Percentiles rank a stretch among this genome's conserved stretches.
These are phyloP conservation scores for Manis crassicaudata DNA, from an alignment of 2,797 vertebrate genomes.

Conservation along the genomic window DNA sequence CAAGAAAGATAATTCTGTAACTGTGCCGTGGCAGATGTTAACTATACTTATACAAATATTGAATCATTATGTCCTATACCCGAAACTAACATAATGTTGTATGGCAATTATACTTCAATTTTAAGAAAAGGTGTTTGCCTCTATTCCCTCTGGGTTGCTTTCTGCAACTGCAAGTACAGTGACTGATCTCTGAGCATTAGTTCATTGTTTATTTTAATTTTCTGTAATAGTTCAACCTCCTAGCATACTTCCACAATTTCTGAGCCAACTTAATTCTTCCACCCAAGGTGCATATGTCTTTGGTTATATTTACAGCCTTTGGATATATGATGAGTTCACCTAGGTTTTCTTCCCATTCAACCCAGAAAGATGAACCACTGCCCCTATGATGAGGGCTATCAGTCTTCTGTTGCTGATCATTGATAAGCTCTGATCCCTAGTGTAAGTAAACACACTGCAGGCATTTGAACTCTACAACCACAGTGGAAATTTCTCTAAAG, in stretches of 20 bases:
- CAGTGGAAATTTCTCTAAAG: neutral
- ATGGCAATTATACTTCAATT: neutral
- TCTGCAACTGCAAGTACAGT: neutral
- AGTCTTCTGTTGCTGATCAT: neutral
- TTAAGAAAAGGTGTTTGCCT: neutral
- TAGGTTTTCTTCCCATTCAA: neutral
- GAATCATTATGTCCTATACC: neutral
- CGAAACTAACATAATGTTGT: neutral
- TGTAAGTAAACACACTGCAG: neutral
- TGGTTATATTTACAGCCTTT: neutral
- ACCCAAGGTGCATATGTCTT: neutral
- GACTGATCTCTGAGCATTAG: neutral
- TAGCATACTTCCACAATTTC: neutral
- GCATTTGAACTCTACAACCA: neutral
- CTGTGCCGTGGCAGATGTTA: neutral
- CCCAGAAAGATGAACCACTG: neutral
- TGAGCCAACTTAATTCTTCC: neutral
- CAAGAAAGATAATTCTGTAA: no score
- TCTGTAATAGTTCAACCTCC: neutral
- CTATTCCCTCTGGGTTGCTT: neutral
- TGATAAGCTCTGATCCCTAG: neutral
- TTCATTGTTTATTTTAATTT: neutral
- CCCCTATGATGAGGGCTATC: neutral
- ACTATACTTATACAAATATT: neutral
- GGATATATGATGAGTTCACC: neutral